phyloP scores from a whole-genome alignment of 2,797 vertebrate genomes.

The Hemitrygon akajei region DNA sequence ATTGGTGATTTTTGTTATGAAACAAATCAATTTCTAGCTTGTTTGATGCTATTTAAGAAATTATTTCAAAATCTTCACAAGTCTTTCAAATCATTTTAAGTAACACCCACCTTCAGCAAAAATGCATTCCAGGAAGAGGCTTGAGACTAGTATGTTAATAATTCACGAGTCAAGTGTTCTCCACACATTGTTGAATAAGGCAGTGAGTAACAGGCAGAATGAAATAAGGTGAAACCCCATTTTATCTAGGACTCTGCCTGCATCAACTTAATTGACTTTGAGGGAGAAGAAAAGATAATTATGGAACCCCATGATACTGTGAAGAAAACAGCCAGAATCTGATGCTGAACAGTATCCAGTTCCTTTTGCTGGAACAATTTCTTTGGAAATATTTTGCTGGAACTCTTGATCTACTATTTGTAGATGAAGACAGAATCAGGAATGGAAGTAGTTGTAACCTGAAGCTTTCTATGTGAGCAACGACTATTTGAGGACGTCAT shows the following conservation, averaged over 20 bases:
- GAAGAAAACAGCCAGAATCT: background rate
- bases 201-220: background rate
- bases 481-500: background rate
- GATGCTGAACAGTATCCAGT: background rate
- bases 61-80: background rate
- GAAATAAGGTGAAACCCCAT: background rate
- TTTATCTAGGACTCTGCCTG: too few species aligned
- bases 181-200: background rate
- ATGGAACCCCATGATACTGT: background rate
- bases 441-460: background rate
- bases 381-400: too few species aligned
- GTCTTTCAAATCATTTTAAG: background rate
- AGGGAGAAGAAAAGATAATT: background rate
- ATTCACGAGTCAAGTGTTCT: too few species aligned
- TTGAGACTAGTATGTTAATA: too few species aligned
- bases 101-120: background rate
- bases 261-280: background rate
- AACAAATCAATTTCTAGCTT: background rate
- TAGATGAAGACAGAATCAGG: background rate
- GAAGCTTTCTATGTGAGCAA: background rate
- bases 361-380: background rate
- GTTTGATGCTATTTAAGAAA: background rate
- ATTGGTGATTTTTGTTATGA: background rate
- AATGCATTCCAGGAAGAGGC: background rate
- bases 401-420: background rate